Evolutionary conservation across 2,888 invertebrate genomes (phyloP), one percentile per base, ranked within the genome.

Genomic region (Netelia fuscicornis): DNA sequence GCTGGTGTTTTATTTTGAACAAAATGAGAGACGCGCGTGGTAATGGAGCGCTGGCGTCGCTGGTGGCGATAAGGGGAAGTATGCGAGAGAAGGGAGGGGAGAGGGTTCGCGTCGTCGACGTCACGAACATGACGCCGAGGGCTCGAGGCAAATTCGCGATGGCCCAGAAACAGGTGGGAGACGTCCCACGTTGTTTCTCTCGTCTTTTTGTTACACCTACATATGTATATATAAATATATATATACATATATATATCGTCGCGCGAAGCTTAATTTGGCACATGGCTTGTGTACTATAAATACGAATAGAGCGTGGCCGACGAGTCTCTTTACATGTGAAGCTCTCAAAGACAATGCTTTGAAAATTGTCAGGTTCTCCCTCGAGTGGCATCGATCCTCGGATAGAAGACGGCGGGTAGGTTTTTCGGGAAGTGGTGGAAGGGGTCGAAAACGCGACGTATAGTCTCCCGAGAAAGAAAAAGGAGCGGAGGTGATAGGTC

Each of bases 321-420:
- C 60, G 74, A 83, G 20, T 56, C 56, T 75, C 56, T 56, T 65
- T 44, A 52, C 67, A 37, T 62, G 60, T 48, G 52, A 65, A 70
- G 37, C 72, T 77, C 67, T 77, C 62, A 52, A 70, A 84, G 77
- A 81, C 81, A 78, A 84, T 84, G 77, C 81, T 84, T 81, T 64
- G 81, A 78, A 81, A 81, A 81, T 84, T 68, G 81, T 74, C 60
- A 74, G 62, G 68, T 71, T 44, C 74, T 78, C 72, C 30, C 67
- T 42, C 65, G 77, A 84, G 84, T 75, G 70, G 74, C 30, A 81
- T 84, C 81, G 84, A 81, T 81, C 81, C 74, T 65, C 10, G 44
- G 44, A 62, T 60, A 62, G 8, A 48, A 48, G 48, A 13, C 13
- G 2, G 6, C 1, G 13, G 48, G 48, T 10, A 48, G 48, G 13